Conservation (phyloP, 2,113 vertebrate genomes). For the Myiozetetes cayanensis region DNA sequence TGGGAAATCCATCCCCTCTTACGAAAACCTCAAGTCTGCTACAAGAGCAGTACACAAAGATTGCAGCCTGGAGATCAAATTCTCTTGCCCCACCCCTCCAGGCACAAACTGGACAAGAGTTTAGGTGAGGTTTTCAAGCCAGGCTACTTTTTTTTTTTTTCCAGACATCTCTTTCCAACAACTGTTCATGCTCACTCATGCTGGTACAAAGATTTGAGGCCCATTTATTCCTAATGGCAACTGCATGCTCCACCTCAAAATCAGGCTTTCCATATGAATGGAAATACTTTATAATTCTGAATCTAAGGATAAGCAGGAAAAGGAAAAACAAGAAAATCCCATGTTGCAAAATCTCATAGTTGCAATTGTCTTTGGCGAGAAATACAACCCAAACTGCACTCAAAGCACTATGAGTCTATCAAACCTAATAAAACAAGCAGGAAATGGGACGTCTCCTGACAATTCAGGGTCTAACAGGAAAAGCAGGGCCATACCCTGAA, state of each 20-base stretch:
- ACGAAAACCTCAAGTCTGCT: neutral
- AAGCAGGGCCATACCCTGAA: neutral
- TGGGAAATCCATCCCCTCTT: neutral
- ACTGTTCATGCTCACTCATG: neutral
- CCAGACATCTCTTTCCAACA: neutral
- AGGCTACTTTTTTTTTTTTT: neutral
- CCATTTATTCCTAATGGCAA: neutral
- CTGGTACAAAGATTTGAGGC: neutral
- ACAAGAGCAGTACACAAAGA: neutral
- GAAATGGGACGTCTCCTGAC: neutral
- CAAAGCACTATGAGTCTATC: neutral
- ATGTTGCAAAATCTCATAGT: neutral
- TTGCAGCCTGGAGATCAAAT: neutral
- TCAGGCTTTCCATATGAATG: neutral
- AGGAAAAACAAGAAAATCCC: neutral
- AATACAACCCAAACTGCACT: neutral
- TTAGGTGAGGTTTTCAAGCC: neutral
- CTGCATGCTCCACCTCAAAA: neutral
- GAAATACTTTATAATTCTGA: neutral
- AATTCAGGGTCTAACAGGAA: neutral
- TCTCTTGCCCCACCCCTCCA: accelerated
- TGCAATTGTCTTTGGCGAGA: neutral
- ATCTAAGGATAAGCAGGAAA: neutral
- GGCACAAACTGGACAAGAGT: neutral
- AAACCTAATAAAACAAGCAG: conserved; percentile 8